phyloP scores from a whole-genome alignment of 1,140 invertebrate genomes.

The Drosophila arizonae region DNA sequence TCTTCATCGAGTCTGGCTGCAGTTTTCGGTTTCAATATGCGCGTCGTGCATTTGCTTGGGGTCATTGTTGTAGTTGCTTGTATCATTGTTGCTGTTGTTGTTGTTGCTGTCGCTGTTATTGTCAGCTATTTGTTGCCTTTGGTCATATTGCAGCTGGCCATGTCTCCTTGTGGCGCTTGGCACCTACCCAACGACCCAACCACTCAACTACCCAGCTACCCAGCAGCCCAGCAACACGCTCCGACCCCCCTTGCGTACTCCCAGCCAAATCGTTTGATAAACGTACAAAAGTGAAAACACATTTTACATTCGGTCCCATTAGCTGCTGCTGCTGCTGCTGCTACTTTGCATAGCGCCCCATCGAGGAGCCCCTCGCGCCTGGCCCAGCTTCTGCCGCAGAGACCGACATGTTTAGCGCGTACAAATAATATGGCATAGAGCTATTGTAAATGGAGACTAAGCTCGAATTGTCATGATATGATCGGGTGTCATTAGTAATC shows the following conservation, averaged over 20 bases:
- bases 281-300: constrained; percentile 77
- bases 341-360: constrained; percentile 28
- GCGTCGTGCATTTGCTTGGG: constrained; percentile 72
- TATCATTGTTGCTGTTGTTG: constrained; percentile 22
- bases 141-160: constrained; percentile 68
- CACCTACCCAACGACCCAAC: constrained; percentile 3
- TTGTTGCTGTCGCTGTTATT: constrained; percentile 51
- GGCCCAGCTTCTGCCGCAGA: no score
- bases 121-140: constrained; percentile 76
- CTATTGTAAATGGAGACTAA: constrained; percentile 34
- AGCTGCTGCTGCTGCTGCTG: constrained; percentile 17
- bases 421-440: constrained; percentile 10
- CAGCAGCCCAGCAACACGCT: no score
- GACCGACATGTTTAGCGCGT: neutral
- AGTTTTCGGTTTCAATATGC: constrained; percentile 78
- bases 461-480: constrained; percentile 49
- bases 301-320: constrained; percentile 55
- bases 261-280: constrained; percentile 56
- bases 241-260: constrained; percentile 15
- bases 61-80: constrained; percentile 29
- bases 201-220: constrained; percentile 4
- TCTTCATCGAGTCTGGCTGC: constrained; percentile 45
- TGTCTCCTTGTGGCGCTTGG: constrained; percentile 61
- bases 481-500: constrained; percentile 49
- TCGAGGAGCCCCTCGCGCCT: neutral